Evolutionary conservation across 2,113 vertebrate species (phyloP).

Genomic region (Salvelinus namaycush): DNA sequence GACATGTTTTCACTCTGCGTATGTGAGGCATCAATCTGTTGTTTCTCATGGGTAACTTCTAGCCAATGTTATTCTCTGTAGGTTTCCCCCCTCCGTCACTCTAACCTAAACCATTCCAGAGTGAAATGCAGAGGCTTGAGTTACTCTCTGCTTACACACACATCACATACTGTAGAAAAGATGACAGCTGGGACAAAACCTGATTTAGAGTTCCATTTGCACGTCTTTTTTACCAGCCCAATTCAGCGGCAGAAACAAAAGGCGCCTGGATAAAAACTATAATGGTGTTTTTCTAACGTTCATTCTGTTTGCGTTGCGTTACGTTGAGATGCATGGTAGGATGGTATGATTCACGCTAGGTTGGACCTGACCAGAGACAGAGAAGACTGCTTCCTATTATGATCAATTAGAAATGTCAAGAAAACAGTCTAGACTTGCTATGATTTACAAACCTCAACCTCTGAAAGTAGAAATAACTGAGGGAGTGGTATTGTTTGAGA

Average conservation of each 20-base stretch:
- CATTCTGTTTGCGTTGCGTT: constrained; percentile 42
- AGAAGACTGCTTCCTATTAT: constrained; percentile 17
- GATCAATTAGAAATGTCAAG: constrained; percentile 5
- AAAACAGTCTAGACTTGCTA: constrained; percentile 24
- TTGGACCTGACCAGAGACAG: constrained; percentile 4
- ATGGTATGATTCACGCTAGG: constrained; percentile 22
- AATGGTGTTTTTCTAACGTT: constrained; percentile 36
- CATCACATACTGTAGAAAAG: constrained; percentile 59
- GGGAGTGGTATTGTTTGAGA: not conserved
- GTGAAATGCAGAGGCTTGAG: constrained; percentile 38
- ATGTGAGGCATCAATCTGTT: constrained; percentile 56
- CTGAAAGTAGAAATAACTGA: constrained; percentile 10
- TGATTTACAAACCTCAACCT: constrained; percentile 10
- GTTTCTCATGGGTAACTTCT: constrained; percentile 56
- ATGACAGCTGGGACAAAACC: constrained; percentile 54
- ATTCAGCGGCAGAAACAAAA: constrained; percentile 44
- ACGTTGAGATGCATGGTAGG: constrained; percentile 21
- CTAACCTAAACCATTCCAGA: constrained; percentile 51
- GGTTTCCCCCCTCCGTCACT: constrained; percentile 19
- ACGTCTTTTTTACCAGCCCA: constrained; percentile 20
- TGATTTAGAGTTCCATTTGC: constrained; percentile 40
- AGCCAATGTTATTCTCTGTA: constrained; percentile 52
- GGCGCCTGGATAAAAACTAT: constrained; percentile 26
- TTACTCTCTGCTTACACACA: constrained; percentile 57
- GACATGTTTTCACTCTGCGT: constrained; percentile 50